Percentiles rank a stretch among this genome's conserved stretches.
phyloP scores from a whole-genome alignment of 1,140 invertebrate genomes.

The Tribolium madens region DNA sequence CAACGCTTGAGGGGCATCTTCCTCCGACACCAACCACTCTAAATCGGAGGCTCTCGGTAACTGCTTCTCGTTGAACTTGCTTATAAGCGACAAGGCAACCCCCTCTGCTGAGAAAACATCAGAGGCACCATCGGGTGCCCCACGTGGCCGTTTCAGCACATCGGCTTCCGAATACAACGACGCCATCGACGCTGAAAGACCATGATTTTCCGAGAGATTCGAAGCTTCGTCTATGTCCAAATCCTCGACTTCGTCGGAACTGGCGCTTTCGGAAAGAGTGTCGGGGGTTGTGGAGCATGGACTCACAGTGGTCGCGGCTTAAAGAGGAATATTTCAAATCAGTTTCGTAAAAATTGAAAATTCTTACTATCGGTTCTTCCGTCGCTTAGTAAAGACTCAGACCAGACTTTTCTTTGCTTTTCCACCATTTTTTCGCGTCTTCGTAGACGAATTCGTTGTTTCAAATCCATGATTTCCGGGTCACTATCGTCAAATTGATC shows the following conservation, averaged over 20 bases:
- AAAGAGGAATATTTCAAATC: no score
- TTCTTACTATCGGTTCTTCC: constrained; percentile 74
- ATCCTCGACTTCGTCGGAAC: constrained; percentile 70
- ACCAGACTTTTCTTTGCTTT: constrained; percentile 64
- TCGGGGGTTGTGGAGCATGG: constrained; percentile 69
- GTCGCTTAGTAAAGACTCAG: constrained; percentile 65
- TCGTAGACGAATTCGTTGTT: constrained; percentile 74
- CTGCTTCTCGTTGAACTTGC: constrained; percentile 82
- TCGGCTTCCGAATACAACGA: constrained; percentile 75
- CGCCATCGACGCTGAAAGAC: constrained; percentile 73
- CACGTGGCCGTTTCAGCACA: constrained; percentile 63
- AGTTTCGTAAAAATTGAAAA: no score
- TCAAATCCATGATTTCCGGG: constrained; percentile 76
- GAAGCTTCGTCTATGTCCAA: constrained; percentile 67
- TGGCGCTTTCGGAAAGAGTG: constrained; percentile 67
- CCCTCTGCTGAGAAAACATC: constrained; percentile 78
- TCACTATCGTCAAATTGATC: constrained; percentile 75
- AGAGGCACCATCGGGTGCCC: constrained; percentile 65
- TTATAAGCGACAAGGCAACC: constrained; percentile 82
- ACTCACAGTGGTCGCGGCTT: constrained; percentile 69
- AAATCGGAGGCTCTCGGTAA: constrained; percentile 83
- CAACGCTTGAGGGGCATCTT: constrained; percentile 82
- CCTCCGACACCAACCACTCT: constrained; percentile 86
- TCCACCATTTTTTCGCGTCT: constrained; percentile 69
- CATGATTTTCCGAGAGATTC: constrained; percentile 66